Evolutionary conservation across 2,888 invertebrate species (phyloP), one percentile per base, ranked within the genome.

Genomic region (Molorchus minor): DNA sequence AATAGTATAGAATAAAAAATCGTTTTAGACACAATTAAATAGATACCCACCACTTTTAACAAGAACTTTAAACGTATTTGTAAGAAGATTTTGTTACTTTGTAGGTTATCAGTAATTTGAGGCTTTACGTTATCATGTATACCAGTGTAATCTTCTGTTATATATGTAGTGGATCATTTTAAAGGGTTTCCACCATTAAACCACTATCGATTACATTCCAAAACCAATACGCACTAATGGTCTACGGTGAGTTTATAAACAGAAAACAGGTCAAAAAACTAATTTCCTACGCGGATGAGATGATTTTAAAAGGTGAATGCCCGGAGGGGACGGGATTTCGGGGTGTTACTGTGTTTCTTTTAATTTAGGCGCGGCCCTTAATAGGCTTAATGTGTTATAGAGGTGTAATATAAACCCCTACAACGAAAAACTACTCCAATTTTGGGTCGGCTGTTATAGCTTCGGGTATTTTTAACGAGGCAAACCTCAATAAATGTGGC

Each of bases 311-410:
- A 15, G 25, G 25, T 10, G 25, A 49, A 38, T 8, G 38, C 15
- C 38, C 49, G 21, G 25, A 36, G 38, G 21, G 21, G 25, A 36
- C 49, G 21, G 15, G 38, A 36, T 10, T 36, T n/a, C 36, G 16
- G 38, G 49, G 35, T 36, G 19, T 38, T 38, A 38, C 16, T 49
- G 21, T 12, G 15, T 15, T 13, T 8, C 38, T 33, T 49, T 49
- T 49, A 46, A 56, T 56, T 56, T 56, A 35, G 55, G 55, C 13
- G 55, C 38, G 55, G 55, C 55, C 29, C 53, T 40, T 56, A 56
- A 56, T 56, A 56, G 46, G 46, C 47, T 46, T 46, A 55, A 46
- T 56, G 55, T 38, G 55, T 40, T 56, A 30, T 30, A 40, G 55
- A 29, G 20, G 38, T 46, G 46, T 46, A 56, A 46, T 56, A 56